Evolutionary conservation across 2,797 vertebrate genomes (phyloP).

Genomic region (Chaetophractus vellerosus): DNA sequence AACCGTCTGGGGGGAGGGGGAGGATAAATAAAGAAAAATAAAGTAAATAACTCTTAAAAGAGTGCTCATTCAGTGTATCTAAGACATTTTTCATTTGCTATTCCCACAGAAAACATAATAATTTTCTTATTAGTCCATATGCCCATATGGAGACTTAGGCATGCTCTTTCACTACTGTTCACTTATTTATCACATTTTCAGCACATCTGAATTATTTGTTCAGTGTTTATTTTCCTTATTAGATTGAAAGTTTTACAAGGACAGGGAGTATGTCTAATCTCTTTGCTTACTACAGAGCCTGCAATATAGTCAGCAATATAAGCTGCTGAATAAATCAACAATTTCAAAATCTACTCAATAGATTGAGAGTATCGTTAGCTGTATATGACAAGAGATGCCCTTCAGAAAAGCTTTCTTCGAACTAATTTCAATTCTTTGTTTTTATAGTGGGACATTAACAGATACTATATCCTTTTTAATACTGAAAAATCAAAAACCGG

Average conservation of each 20-base stretch:
- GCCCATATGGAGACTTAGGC: not conserved
- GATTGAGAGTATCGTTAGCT: not conserved
- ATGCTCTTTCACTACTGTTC: not conserved
- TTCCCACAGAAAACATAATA: not conserved
- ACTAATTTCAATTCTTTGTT: not conserved
- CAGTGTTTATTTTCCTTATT: not conserved
- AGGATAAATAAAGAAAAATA: no score
- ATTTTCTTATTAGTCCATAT: not conserved
- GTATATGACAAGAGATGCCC: conserved; percentile 1
- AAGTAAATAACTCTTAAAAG: not conserved
- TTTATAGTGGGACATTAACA: not conserved
- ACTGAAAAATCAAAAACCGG: conserved; percentile 10
- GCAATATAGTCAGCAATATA: not conserved
- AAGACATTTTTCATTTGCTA: not conserved
- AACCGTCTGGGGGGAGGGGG: no score
- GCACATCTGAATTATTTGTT: not conserved
- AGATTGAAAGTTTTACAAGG: not conserved
- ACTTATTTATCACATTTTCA: not conserved
- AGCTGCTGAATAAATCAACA: not conserved
- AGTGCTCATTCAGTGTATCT: not conserved
- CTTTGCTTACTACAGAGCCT: not conserved
- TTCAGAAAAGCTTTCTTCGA: conserved; percentile 56
- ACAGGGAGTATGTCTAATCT: not conserved
- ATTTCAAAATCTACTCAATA: conserved; percentile 51
- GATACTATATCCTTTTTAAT: conserved; percentile 19